A percentile compares a stretch with the other conserved stretches of the same genome.
phyloP scores from a whole-genome alignment of 2,888 invertebrate genomes.

The Microplitis deprimator region DNA sequence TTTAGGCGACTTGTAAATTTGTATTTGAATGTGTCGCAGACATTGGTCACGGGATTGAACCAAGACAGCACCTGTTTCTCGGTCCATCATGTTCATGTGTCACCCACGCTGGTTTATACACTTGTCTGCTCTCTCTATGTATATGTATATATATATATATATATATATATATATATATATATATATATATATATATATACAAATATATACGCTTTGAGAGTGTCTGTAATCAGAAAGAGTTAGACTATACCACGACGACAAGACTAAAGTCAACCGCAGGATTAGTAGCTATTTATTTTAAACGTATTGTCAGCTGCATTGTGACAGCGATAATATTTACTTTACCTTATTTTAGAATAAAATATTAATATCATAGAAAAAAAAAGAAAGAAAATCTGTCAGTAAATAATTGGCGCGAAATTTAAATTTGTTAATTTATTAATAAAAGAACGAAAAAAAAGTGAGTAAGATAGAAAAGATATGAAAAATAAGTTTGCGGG shows the following conservation, averaged over 20 bases:
- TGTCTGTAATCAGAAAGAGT: neutral
- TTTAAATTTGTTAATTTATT: neutral
- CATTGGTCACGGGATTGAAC: constrained; percentile 1
- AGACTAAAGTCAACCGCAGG: neutral
- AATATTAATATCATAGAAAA: no score
- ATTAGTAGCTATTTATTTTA: neutral
- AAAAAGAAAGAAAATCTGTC: no score
- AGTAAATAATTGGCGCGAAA: neutral
- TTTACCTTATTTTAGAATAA: neutral
- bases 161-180: no score
- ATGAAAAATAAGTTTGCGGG: neutral
- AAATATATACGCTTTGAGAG: neutral
- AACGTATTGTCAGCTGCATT: constrained; percentile 1
- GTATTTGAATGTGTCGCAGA: constrained; percentile 1
- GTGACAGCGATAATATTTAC: constrained; percentile 1
- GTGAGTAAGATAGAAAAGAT: neutral
- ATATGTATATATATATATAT: no score
- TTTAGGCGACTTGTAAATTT: neutral
- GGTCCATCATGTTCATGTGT: constrained; percentile 68
- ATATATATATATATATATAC: no score
- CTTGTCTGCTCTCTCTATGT: neutral
- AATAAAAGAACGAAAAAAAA: neutral
- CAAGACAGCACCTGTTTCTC: constrained; percentile 68
- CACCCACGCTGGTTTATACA: constrained; percentile 70
- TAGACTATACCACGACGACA: neutral